These are phyloP conservation scores for Nixonia krombeini DNA, from an alignment of 1,140 invertebrate genomes.

Conservation along the genomic window DNA sequence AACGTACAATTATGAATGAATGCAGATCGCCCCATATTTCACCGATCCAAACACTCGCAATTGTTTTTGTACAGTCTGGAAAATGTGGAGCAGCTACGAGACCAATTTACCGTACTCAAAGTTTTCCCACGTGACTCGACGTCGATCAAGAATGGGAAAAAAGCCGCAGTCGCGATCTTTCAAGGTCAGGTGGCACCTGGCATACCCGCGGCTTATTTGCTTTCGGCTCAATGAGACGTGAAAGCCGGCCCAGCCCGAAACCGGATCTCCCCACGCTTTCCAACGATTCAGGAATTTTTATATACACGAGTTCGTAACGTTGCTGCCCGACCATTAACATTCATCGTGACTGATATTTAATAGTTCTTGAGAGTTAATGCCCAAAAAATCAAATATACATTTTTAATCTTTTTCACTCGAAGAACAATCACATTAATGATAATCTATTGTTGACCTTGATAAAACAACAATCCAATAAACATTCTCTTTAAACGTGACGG, in stretches of 20 bases:
- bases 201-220: conserved; percentile 29
- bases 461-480: too few species aligned
- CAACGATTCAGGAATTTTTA: conserved; percentile 6
- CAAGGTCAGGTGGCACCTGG: conserved; percentile 49
- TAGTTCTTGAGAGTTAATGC: too few species aligned
- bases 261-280: conserved; percentile 48
- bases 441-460: conserved; percentile 3
- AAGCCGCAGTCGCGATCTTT: conserved; percentile 29
- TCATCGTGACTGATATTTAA: too few species aligned
- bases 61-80: neutral
- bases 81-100: neutral
- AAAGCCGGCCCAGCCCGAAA: conserved; percentile 42
- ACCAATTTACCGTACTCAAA: neutral
- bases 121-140: neutral
- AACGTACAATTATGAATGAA: too few species aligned
- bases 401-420: neutral
- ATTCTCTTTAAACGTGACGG: too few species aligned
- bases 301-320: conserved; percentile 5
- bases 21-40: too few species aligned
- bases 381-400: neutral
- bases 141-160: conserved; percentile 1
- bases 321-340: conserved; percentile 3
- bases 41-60: neutral
- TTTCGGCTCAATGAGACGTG: conserved; percentile 39
- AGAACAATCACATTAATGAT: neutral